These are phyloP conservation scores for Neodon shergylaensis DNA, from an alignment of 2,113 vertebrate species.

Conservation along the genomic window DNA sequence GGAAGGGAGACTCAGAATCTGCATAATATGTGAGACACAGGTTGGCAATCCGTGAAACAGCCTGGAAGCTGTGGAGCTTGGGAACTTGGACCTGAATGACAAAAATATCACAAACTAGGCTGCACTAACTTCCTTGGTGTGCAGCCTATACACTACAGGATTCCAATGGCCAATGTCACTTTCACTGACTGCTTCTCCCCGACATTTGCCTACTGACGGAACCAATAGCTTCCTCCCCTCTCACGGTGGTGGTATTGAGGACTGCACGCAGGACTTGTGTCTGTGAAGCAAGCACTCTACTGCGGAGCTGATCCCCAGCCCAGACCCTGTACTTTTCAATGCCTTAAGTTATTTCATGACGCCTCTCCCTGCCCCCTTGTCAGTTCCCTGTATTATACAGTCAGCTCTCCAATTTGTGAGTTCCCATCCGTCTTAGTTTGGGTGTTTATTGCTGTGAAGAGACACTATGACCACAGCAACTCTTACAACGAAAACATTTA, in stretches of 20 bases:
- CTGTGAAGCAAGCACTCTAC: neutral
- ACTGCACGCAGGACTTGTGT: neutral
- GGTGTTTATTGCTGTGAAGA: neutral
- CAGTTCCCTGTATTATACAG: neutral
- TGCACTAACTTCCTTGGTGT: neutral
- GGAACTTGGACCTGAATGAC: neutral
- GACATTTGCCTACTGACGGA: neutral
- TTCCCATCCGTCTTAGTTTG: neutral
- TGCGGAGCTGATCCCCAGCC: neutral
- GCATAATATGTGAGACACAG: neutral
- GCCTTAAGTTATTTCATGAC: neutral
- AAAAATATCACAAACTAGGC: neutral
- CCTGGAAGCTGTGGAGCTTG: neutral
- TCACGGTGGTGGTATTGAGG: neutral
- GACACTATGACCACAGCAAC: neutral
- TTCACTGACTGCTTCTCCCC: neutral
- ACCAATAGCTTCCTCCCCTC: neutral
- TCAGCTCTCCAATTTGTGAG: neutral
- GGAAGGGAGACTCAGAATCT: neutral
- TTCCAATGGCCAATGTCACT: neutral
- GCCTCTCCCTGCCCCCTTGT: neutral
- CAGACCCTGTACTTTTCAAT: neutral
- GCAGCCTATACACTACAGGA: neutral
- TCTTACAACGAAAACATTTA: neutral
- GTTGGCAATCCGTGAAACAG: neutral